Base-by-base conservation (phyloP, 2,888 invertebrate species). In the Chloroclystis v-ata region DNA sequence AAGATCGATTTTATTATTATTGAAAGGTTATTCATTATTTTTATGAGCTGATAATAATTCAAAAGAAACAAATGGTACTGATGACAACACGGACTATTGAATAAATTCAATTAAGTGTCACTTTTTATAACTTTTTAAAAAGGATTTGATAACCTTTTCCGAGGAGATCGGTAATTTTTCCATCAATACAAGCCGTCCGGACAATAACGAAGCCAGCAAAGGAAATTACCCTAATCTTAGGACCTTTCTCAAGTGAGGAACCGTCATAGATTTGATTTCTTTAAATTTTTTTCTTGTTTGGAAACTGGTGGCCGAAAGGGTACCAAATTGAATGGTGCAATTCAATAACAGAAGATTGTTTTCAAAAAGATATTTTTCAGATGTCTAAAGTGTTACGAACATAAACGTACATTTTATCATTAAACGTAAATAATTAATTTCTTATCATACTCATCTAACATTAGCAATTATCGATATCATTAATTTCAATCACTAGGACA, bases 1-100 rank as follows among this genome's bases (percentile, higher is more conserved):
- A 37, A 37, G 35, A 37, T 37, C 35, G 35, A 37, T 37, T 37
- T 37, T 37, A 37, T 37, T 37, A 37, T 37, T 37, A 37, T 37
- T 24, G 35, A 37, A 37, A 37, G 35, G 35, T 37, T 37, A 37
- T 37, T 37, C 35, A 37, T 37, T 35, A 35, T 32, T 32, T 32
- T 32, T 32, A 32, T 16, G 42, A 35, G 28, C 13, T 37, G 35
- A 20, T 30, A 32, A 30, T 28, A 38, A 12, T 32, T 41, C 9
- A 32, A 32, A 32, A 32, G 32, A 32, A 32, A 32, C 32, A 20
- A 14, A 39, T 13, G 28, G 20, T 5, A 37, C 35, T 28, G 24
- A 26, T 43, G 35, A 32, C 32, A 32, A 13, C 16, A 32, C 32
- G 32, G 32, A 32, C 32, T 32, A 32, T 32, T 32, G 32, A 32